Evolutionary conservation across 2,888 invertebrate genomes (phyloP), one percentile per base, ranked within the genome.

Genomic region (Lomographa bimaculata): DNA sequence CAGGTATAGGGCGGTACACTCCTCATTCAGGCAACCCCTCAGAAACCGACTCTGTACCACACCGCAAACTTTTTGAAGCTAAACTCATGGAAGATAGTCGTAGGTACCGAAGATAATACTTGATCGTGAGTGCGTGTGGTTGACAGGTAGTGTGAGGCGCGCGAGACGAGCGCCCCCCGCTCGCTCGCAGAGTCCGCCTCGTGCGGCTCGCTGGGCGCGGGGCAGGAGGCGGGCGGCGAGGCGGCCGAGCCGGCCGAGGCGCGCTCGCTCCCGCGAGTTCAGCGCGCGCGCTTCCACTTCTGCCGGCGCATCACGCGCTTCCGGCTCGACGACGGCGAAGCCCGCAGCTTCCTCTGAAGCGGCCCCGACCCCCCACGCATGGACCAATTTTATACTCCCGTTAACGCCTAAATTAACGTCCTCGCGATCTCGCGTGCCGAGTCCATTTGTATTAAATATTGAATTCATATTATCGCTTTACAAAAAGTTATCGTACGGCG

Each of bases 121-220:
- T 5, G 16, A 16, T 16, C 5, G 4, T 16, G 16, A 16, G 24
- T 79, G n/a, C n/a, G n/a, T n/a, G n/a, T n/a, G n/a, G n/a, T n/a
- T n/a, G n/a, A n/a, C n/a, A n/a, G n/a, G n/a, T 84, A 86, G 85
- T 87, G 86, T 79, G 85, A 83, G 87, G 86, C 80, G 70, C 70
- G 83, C 84, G 82, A 81, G 85, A 74, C 81, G 85, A 79, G 85
- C 84, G 83, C 80, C 56, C 72, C 70, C 64, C 75, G 79, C 74
- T 86, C 85, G 81, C 85, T 85, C 79, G 84, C 84, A 57, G 85
- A 85, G 80, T 83, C 84, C 61, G 36, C 36, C 12, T 43, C 42
- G 27, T 43, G 42, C 32, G 42, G 42, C 42, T 43, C 42, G 27
- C 42, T 43, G 27, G 26, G 17, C 2, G 55, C 59, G 60, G 58